Evolutionary conservation across 2,888 invertebrate species (phyloP).

Genomic region (Alloplasta piceator): DNA sequence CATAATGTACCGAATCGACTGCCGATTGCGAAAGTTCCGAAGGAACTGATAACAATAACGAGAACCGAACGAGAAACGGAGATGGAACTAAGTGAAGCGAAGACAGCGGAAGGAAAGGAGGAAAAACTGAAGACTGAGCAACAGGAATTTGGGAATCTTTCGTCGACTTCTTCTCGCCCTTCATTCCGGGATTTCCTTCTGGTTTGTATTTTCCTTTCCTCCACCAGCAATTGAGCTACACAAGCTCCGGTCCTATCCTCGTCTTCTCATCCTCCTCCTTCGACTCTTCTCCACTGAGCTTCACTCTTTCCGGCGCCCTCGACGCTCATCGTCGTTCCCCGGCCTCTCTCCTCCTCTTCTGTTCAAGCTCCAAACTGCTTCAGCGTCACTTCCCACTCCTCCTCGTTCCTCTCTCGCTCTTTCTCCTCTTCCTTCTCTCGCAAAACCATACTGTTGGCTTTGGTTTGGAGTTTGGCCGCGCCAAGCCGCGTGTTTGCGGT

Average conservation of each 20-base stretch:
- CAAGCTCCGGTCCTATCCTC: slow-evolving; percentile 69
- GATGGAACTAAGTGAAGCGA: slow-evolving; percentile 18
- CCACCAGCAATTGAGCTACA: slow-evolving; percentile 73
- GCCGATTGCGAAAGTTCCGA: slow-evolving; percentile 5
- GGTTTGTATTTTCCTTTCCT: slow-evolving; percentile 32
- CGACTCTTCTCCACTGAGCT: neutral
- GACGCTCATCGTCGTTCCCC: slow-evolving; percentile 5
- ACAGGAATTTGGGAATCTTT: slow-evolving; percentile 64
- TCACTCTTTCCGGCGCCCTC: slow-evolving; percentile 3
- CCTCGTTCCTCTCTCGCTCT: slow-evolving; percentile 31
- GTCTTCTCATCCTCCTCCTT: slow-evolving; percentile 14
- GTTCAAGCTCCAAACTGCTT: slow-evolving; percentile 1
- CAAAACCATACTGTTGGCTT: slow-evolving; percentile 80
- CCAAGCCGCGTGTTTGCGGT: slow-evolving; percentile 83
- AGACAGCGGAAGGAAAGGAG: slow-evolving; percentile 4
- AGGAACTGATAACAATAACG: slow-evolving; percentile 26
- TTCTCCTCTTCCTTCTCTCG: slow-evolving; percentile 73
- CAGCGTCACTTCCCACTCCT: neutral
- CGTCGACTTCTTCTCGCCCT: slow-evolving; percentile 24
- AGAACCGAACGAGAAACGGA: slow-evolving; percentile 12
- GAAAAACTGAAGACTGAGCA: slow-evolving; percentile 33
- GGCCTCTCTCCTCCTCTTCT: slow-evolving; percentile 15
- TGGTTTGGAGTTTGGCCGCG: slow-evolving; percentile 82
- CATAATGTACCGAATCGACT: slow-evolving; percentile 1
- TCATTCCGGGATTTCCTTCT: slow-evolving; percentile 39